Evolutionary conservation across 2,113 vertebrate genomes (phyloP), one percentile per base, ranked within the genome.

Genomic region (Lucifuga dentata): DNA sequence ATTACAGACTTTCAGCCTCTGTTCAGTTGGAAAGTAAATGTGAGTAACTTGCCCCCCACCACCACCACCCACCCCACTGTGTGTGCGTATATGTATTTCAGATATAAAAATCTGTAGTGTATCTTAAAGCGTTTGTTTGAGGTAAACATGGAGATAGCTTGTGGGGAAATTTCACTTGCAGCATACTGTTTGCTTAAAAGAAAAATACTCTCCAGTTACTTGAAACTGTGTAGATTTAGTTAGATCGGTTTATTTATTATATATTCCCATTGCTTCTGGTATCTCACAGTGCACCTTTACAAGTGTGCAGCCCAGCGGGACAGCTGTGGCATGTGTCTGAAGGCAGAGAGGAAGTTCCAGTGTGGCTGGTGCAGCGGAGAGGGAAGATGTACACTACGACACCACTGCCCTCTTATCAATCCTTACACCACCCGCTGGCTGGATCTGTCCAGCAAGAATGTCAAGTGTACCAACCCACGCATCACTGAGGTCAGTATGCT

Each of bases 291-390:
- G 65, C 95, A 99, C 72, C 92, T 99, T 70, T 99, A 99, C 91
- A 99, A 99, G 89, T 99, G 98, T 0, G 95, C 95, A 0, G 98
- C 98, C 2, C 96, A 97, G 92, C 88, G 98, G 2, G 96, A 99
- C 92, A 99, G 98, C 94, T 99, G 98, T 0, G 98, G 98, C 56
- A 93, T 96, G 79, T 99, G 97, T 86, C 93, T 99, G 48, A 99
- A 99, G 84, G 96, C 98, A 0, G 90, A 98, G 59, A 94, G 94
- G 88, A 98, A 98, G 88, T 99, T 97, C 10, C 94, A 95, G 86
- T 99, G 98, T 0, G 98, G 98, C 60, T 99, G 97, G 98, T 98
- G 98, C 88, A 94, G 94, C 0, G 93, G 92, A 0, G 96, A 99
- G 77, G 95, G 90, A 11, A 88, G 86, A 3, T 99, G 98, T 52